phyloP scores from a whole-genome alignment of 2,888 invertebrate genomes.

The Latheticus oryzae region DNA sequence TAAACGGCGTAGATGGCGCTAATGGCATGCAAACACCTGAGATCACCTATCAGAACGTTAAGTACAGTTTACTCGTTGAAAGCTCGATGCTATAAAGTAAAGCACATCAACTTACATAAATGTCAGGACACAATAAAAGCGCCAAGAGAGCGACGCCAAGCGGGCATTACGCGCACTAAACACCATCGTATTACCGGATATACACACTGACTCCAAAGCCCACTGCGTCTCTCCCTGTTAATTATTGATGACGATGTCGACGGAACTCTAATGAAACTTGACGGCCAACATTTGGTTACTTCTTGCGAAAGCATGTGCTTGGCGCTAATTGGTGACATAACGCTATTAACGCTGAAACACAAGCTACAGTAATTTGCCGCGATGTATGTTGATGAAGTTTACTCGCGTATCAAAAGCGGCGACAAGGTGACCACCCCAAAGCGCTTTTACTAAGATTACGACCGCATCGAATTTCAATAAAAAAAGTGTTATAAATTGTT shows the following conservation, averaged over 20 bases:
- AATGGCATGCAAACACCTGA: constrained; percentile 64
- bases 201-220: constrained; percentile 32
- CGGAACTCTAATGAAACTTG: constrained; percentile 53
- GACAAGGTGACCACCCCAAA: constrained; percentile 32
- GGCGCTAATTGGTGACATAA: constrained; percentile 60
- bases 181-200: constrained; percentile 11
- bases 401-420: constrained; percentile 27
- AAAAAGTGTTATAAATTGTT: too few relatives aligned
- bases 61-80: constrained; percentile 60
- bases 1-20: constrained; percentile 58
- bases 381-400: constrained; percentile 47
- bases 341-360: constrained; percentile 56
- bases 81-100: constrained; percentile 62
- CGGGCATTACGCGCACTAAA: constrained; percentile 29
- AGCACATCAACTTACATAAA: constrained; percentile 63
- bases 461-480: too few relatives aligned
- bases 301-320: constrained; percentile 57
- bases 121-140: constrained; percentile 60
- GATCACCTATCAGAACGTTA: constrained; percentile 62
- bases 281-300: constrained; percentile 58
- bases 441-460: constrained; percentile 3
- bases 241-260: constrained; percentile 57
- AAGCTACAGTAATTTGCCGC: constrained; percentile 51
- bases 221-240: constrained; percentile 48
- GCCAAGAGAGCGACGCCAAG: constrained; percentile 43